These are phyloP conservation scores for Tragelaphus strepsiceros DNA, from an alignment of 2,113 vertebrate genomes.

Conservation along the genomic window DNA sequence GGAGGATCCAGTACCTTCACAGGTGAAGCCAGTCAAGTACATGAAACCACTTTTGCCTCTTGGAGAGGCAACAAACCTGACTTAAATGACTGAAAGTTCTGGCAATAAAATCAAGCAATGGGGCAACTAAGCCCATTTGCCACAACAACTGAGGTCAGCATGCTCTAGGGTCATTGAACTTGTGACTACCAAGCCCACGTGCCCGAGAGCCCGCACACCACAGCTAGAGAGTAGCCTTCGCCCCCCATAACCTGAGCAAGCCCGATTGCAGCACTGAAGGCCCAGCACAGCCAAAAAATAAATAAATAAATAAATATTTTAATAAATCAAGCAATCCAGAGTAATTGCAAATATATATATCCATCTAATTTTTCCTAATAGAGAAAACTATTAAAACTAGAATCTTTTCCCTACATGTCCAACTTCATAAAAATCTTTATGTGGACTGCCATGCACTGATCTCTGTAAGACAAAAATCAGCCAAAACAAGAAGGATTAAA, in stretches of 20 bases:
- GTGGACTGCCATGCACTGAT: neutral
- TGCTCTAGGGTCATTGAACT: neutral
- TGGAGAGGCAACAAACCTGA: constrained; percentile 17
- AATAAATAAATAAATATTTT: neutral
- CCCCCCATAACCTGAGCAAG: neutral
- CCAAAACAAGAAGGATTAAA: neutral
- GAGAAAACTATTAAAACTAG: constrained; percentile 37
- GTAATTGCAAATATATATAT: constrained; percentile 12
- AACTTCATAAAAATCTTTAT: constrained; percentile 39
- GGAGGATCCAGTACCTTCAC: constrained; percentile 11
- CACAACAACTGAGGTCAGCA: neutral
- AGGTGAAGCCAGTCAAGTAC: neutral
- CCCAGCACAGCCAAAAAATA: neutral
- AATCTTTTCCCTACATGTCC: neutral
- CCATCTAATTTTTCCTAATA: constrained; percentile 30
- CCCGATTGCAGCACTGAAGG: neutral
- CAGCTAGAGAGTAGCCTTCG: neutral
- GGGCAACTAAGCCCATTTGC: neutral
- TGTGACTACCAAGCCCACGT: neutral
- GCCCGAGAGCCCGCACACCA: neutral
- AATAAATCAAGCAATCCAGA: constrained; percentile 29
- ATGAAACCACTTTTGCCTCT: neutral
- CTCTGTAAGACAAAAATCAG: constrained; percentile 36
- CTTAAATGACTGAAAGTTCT: constrained; percentile 42
- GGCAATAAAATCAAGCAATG: constrained; percentile 37